Percentiles rank a stretch among this genome's conserved stretches.
These are phyloP conservation scores for Ctenosaura bakeri DNA, from an alignment of 2,797 vertebrate species.

Conservation along the genomic window DNA sequence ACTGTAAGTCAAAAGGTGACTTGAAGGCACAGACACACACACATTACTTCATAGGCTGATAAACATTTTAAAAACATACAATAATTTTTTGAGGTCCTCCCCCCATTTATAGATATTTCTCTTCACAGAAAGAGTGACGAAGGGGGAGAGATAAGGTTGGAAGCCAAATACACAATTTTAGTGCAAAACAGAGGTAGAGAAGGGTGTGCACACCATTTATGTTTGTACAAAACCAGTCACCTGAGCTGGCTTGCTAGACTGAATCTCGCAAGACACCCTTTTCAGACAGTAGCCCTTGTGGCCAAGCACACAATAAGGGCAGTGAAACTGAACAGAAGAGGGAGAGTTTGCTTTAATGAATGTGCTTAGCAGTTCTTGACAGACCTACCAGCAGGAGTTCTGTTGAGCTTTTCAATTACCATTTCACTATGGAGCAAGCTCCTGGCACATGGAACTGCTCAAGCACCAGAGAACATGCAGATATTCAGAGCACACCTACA, in stretches of 20 bases:
- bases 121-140: background rate
- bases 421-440: background rate
- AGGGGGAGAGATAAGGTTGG: background rate
- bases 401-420: constrained; percentile 31
- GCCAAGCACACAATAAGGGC: background rate
- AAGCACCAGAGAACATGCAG: background rate
- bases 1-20: no score
- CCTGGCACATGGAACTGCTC: background rate
- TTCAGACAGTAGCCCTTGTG: background rate
- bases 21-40: no score
- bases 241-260: constrained; percentile 6
- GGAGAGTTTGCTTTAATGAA: constrained; percentile 45
- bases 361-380: constrained; percentile 38
- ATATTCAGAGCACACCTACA: constrained; percentile 14
- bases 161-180: background rate
- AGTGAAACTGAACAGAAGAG: constrained; percentile 7
- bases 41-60: background rate
- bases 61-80: background rate
- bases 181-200: background rate
- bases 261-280: constrained; percentile 10
- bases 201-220: background rate
- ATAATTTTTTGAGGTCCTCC: background rate
- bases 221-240: background rate
- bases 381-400: constrained; percentile 12
- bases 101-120: background rate